Percentiles rank a stretch among this genome's conserved stretches.
phyloP scores from a whole-genome alignment of 2,888 invertebrate genomes.

The Aleiodes leptofemur region DNA sequence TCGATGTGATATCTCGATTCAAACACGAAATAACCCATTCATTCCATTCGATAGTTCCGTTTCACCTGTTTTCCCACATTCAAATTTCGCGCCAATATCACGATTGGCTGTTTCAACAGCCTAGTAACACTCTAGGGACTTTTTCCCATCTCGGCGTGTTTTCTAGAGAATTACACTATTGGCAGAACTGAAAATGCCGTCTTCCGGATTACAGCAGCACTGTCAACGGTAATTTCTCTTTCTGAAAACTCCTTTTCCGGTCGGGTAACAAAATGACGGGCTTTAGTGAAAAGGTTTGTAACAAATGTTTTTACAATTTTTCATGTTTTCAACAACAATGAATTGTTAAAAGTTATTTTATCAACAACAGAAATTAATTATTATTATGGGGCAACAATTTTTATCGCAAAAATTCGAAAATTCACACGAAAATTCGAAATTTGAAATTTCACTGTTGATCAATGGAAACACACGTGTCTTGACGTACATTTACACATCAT shows the following conservation, averaged over 20 bases:
- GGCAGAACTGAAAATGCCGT: constrained; percentile 44
- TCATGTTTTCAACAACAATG: not conserved
- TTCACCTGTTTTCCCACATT: too few relatives aligned
- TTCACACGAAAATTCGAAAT: too few relatives aligned
- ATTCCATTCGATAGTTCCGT: too few relatives aligned
- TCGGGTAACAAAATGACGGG: constrained; percentile 69
- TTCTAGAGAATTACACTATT: not conserved
- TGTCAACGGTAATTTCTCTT: constrained; percentile 48
- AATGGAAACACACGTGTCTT: too few relatives aligned
- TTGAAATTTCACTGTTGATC: too few relatives aligned
- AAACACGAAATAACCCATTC: too few relatives aligned
- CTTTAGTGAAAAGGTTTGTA: constrained; percentile 71
- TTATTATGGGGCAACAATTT: not conserved
- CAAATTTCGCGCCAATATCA: too few relatives aligned
- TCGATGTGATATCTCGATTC: too few relatives aligned
- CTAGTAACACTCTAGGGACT: too few relatives aligned
- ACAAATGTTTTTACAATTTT: constrained; percentile 57
- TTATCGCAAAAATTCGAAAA: not conserved
- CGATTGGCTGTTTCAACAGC: too few relatives aligned
- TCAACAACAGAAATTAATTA: not conserved
- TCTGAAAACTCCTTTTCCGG: constrained; percentile 67
- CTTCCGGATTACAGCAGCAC: constrained; percentile 63
- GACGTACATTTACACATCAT: too few relatives aligned
- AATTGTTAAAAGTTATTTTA: not conserved
- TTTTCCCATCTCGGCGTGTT: not conserved